Evolutionary conservation across 2,888 invertebrate species (phyloP), one percentile per base, ranked within the genome.

Genomic region (Lithosia quadra): DNA sequence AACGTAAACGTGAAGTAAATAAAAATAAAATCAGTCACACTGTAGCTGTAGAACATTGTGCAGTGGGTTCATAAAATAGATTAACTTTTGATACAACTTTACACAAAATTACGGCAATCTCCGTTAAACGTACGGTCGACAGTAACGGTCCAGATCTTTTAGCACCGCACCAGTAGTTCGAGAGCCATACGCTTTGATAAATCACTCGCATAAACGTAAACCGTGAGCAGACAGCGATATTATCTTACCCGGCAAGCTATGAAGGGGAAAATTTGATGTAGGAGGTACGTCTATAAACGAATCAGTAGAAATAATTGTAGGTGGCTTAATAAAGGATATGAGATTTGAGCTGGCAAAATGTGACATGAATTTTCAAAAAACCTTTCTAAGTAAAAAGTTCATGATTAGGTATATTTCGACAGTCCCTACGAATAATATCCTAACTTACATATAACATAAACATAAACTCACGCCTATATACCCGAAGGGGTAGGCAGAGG

Each of bases 171-270:
- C 63, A 18, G 63, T 53, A 63, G 33, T 33, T 63, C 18, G 53
- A 63, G 53, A 63, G 7, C 24, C 24, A 24, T 56, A 56, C 24
- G 63, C 62, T 62, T 62, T 62, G 63, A 63, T 63, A 63, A 63
- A 63, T 63, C 63, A 53, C 53, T 63, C 63, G 63, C 33, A 63
- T 63, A 53, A 63, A 49, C 63, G 28, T 63, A 63, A 53, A 18
- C 63, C 34, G 63, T n/a, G 28, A 63, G 49, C 33, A 33, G 53
- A 53, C 63, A 53, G 53, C 11, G 49, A 63, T 28, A 63, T 63
- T 63, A 63, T 43, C 43, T 43, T 39, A 60, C 22, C 39, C 36
- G 18, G 24, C 10, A 28, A 62, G 62, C 49, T 49, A 39, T 24
- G 61, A 61, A 39, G 21, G 34, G 22, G 22, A 36, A 61, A 36